Conservation (phyloP, 2,113 vertebrate genomes). For the Benitochromis conjunctus region DNA sequence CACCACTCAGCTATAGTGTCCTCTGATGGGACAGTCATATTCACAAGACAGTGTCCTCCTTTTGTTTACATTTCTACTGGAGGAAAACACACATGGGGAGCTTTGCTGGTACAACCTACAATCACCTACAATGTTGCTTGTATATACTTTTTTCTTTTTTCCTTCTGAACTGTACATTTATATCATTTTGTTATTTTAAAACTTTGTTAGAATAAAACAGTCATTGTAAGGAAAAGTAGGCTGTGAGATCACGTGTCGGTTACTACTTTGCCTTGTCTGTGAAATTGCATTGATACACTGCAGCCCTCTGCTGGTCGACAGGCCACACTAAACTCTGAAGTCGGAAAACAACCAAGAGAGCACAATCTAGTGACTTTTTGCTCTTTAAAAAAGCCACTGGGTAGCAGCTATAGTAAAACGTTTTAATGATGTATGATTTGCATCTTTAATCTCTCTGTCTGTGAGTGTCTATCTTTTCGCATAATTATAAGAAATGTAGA, state of each 20-base stretch:
- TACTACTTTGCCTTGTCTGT: not conserved
- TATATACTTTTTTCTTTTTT: slow-evolving; percentile 45
- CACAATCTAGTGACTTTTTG: not conserved
- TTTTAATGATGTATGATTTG: not conserved
- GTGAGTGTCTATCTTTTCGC: not conserved
- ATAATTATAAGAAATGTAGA: not conserved
- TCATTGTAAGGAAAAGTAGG: slow-evolving; percentile 9
- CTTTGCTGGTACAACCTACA: slow-evolving; percentile 27
- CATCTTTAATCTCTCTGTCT: not conserved
- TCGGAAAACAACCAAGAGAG: not conserved
- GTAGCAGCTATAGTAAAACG: not conserved
- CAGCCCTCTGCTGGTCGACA: slow-evolving; percentile 28
- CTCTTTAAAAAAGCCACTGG: not conserved
- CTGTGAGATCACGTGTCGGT: not conserved
- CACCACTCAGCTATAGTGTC: not conserved
- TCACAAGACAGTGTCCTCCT: slow-evolving; percentile 18
- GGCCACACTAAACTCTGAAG: not conserved
- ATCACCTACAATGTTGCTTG: slow-evolving; percentile 51
- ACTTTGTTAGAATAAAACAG: slow-evolving; percentile 61
- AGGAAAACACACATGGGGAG: slow-evolving; percentile 1
- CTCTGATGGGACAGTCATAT: not conserved
- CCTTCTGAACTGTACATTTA: slow-evolving; percentile 53
- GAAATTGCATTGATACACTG: not conserved
- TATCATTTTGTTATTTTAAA: slow-evolving; percentile 65
- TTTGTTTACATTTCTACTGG: slow-evolving; percentile 61